These are phyloP conservation scores for Corythornis vintsioides DNA, from an alignment of 2,113 vertebrate genomes.

Conservation along the genomic window DNA sequence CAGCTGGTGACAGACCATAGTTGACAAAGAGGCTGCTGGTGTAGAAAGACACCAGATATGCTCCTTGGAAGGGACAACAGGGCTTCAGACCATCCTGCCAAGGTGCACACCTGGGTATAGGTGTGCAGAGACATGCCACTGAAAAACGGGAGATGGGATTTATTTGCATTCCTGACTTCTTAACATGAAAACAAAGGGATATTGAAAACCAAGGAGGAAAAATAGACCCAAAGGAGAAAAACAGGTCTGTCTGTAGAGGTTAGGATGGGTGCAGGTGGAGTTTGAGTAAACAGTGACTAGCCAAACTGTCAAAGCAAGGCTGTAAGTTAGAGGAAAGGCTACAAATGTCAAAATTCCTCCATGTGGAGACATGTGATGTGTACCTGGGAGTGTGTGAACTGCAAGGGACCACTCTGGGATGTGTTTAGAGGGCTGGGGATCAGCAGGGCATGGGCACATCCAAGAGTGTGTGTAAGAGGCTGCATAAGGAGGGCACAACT, in stretches of 20 bases:
- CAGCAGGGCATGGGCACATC: background rate
- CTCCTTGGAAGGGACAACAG: background rate
- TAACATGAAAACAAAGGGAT: background rate
- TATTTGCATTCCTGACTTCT: background rate
- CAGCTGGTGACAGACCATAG: background rate
- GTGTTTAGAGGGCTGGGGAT: background rate
- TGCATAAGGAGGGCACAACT: background rate
- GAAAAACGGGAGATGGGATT: background rate
- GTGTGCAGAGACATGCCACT: background rate
- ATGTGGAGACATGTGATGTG: accelerated
- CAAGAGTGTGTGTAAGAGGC: background rate
- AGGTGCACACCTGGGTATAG: background rate
- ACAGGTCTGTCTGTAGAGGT: background rate
- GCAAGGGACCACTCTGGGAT: background rate
- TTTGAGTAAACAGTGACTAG: background rate
- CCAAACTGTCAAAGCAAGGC: background rate
- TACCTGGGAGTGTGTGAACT: background rate
- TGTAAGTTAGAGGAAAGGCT: background rate
- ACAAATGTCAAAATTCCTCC: background rate
- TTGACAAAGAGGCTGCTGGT: background rate
- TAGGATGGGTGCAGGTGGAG: accelerated
- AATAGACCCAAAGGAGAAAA: background rate
- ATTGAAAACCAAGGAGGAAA: background rate
- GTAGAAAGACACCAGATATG: background rate
- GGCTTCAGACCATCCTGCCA: background rate